Evolutionary conservation across 2,113 vertebrate species (phyloP).

Genomic region (Grus americana): DNA sequence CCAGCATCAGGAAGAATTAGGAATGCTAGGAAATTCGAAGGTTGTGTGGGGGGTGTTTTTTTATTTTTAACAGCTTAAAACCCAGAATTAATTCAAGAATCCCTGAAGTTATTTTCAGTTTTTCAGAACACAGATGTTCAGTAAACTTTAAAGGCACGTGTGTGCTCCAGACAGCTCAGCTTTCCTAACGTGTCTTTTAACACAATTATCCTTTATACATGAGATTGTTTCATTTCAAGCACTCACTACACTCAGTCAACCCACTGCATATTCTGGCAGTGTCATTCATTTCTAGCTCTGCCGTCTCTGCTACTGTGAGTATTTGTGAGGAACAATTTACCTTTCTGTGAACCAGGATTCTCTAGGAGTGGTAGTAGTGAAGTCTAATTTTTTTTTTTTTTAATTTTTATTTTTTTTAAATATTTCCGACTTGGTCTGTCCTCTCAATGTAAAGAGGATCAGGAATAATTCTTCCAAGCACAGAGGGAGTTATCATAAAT

Average conservation of each 20-base stretch:
- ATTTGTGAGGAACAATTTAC: neutral
- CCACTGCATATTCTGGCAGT: neutral
- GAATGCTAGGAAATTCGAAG: neutral
- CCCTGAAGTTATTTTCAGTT: neutral
- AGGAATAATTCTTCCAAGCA: neutral
- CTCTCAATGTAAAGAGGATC: neutral
- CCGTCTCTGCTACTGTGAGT: neutral
- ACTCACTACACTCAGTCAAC: neutral
- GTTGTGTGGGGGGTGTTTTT: rapidly evolving
- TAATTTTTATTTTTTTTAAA: neutral
- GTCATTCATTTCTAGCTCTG: neutral
- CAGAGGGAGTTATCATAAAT: slow-evolving; percentile 6
- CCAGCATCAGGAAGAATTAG: neutral
- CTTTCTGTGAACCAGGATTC: neutral
- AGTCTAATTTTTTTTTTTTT: neutral
- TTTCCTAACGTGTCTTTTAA: neutral
- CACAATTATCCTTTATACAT: neutral
- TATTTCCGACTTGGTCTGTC: neutral
- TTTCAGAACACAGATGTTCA: neutral
- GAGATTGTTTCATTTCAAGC: neutral
- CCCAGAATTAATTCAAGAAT: neutral
- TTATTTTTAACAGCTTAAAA: neutral
- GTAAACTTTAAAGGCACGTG: neutral
- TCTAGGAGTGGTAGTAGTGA: neutral
- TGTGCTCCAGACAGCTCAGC: neutral